A percentile compares a stretch with the other conserved stretches of the same genome.
These are phyloP conservation scores for Ondatra zibethicus DNA, from an alignment of 2,113 vertebrate genomes.

Conservation along the genomic window DNA sequence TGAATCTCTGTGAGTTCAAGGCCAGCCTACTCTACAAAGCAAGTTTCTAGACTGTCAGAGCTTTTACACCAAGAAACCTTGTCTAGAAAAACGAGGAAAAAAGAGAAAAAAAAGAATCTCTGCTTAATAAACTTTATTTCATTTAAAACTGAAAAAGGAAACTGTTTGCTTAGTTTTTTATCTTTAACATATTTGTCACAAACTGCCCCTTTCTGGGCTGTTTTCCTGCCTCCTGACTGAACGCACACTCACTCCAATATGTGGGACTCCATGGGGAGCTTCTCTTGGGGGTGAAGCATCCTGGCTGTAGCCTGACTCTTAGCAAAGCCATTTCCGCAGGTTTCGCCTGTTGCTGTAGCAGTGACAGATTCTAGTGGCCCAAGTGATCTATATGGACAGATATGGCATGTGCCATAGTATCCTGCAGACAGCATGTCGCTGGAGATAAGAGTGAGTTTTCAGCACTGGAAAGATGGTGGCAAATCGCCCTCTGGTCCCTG, in stretches of 20 bases:
- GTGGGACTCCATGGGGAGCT: background rate
- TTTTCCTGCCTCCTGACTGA: background rate
- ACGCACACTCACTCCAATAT: background rate
- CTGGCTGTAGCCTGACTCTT: too few species aligned
- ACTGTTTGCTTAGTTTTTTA: background rate
- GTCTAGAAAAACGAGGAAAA: too few species aligned
- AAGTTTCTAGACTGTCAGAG: too few species aligned
- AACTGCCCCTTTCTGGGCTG: background rate
- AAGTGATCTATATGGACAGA: background rate
- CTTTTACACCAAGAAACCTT: too few species aligned
- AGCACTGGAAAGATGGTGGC: background rate
- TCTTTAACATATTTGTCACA: background rate
- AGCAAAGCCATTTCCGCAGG: background rate
- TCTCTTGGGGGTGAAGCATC: too few species aligned
- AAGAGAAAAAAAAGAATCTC: background rate
- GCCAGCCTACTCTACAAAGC: too few species aligned
- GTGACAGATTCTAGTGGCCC: background rate
- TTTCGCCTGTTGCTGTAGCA: background rate
- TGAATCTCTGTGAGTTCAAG: too few species aligned
- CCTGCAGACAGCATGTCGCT: background rate
- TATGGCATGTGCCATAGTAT: background rate
- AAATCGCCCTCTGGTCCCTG: background rate
- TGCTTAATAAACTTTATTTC: background rate
- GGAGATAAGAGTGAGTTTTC: background rate
- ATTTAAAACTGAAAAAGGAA: background rate